Conservation (phyloP, 2,113 vertebrate genomes). For the Peromyscus polionotus region DNA sequence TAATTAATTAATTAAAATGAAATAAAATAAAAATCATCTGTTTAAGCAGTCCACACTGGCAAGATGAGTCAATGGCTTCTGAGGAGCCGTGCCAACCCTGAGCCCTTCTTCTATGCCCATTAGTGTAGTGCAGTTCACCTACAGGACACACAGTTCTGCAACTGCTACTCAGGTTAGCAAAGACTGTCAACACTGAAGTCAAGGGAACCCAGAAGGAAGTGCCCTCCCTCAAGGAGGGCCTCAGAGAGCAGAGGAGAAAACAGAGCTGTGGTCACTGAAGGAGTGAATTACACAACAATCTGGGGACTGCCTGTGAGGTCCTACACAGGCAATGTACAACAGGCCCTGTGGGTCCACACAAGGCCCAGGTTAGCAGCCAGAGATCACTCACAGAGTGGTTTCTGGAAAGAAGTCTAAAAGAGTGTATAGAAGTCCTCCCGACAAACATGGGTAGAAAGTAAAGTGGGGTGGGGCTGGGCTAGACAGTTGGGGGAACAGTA, state of each 20-base stretch:
- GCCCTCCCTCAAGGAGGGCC: background rate
- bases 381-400: background rate
- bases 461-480: too few relatives aligned
- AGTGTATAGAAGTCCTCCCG: background rate
- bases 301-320: rapidly evolving
- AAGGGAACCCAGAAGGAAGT: background rate
- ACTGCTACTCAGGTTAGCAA: background rate
- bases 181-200: background rate
- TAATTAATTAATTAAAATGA: background rate
- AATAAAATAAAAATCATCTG: background rate
- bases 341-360: background rate
- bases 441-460: background rate
- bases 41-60: background rate
- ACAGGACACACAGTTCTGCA: background rate
- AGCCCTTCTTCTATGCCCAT: background rate
- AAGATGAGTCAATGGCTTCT: background rate
- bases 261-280: background rate
- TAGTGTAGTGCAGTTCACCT: background rate
- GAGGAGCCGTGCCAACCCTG: background rate
- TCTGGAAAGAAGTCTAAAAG: background rate
- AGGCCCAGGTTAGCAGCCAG: background rate
- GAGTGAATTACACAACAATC: background rate
- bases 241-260: background rate
- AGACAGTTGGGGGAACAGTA: background rate
- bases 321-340: too few relatives aligned